These are phyloP conservation scores for Phalacrocorax aristotelis DNA, from an alignment of 2,113 vertebrate genomes.

Conservation along the genomic window DNA sequence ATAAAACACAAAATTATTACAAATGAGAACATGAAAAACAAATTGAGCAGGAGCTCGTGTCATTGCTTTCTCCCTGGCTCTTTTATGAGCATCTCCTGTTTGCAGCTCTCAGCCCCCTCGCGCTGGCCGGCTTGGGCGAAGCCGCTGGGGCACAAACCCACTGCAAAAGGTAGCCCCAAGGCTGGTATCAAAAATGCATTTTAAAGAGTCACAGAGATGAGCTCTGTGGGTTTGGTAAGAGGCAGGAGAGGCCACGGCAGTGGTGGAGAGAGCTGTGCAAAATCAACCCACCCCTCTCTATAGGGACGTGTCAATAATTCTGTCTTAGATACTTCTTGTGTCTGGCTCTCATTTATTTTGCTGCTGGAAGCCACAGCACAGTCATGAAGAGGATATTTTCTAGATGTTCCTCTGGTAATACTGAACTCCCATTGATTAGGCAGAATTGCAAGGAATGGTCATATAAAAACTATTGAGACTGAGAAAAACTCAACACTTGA, in stretches of 20 bases:
- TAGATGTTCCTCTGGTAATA: not conserved
- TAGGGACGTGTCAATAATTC: not conserved
- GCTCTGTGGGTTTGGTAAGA: not conserved
- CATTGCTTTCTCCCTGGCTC: not conserved
- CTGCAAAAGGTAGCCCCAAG: not conserved
- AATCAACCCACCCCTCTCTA: accelerated
- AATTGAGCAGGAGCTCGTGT: slow-evolving; percentile 14
- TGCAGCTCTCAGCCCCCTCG: not conserved
- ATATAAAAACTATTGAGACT: not conserved
- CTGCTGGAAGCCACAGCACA: not conserved
- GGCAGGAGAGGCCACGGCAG: not conserved
- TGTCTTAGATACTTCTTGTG: not conserved
- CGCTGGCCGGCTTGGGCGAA: not conserved
- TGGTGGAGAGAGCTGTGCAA: not conserved
- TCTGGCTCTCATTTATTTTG: not conserved
- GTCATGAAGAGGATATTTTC: not conserved
- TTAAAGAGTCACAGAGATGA: not conserved
- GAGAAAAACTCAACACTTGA: not conserved
- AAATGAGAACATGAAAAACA: slow-evolving; percentile 48
- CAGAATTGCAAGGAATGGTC: not conserved
- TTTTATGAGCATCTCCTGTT: slow-evolving; percentile 42
- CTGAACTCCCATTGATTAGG: not conserved
- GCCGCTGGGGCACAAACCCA: not conserved
- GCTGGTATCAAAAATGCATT: not conserved
- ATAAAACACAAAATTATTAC: slow-evolving; percentile 57